Conservation (phyloP, 2,113 vertebrate species). For the Salvelinus alpinus region DNA sequence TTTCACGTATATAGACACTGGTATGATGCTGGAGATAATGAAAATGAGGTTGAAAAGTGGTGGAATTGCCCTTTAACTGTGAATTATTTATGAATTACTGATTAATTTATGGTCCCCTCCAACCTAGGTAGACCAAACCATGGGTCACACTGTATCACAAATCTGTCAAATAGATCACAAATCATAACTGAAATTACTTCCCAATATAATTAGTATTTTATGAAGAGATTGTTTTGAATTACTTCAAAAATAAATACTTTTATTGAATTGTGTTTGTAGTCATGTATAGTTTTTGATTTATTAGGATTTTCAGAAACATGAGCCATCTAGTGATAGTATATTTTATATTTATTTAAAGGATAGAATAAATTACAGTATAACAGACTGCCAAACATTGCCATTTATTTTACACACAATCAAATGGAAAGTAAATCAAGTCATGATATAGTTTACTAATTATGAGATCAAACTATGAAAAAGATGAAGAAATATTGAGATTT, state of each 20-base stretch:
- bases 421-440: constrained; percentile 6
- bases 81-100: constrained; percentile 41
- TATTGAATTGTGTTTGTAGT: neutral
- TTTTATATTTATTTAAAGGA: constrained; percentile 37
- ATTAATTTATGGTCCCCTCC: constrained; percentile 38
- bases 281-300: neutral
- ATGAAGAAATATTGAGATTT: too few relatives aligned
- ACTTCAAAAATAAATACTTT: constrained; percentile 14
- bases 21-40: too few relatives aligned
- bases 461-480: too few relatives aligned
- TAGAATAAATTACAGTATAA: constrained; percentile 23
- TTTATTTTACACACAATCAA: constrained; percentile 44
- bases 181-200: constrained; percentile 6
- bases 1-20: too few relatives aligned
- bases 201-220: neutral
- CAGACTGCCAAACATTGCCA: neutral
- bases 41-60: too few relatives aligned
- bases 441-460: constrained; percentile 8
- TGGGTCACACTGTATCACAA: constrained; percentile 22
- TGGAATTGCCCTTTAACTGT: neutral
- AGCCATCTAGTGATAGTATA: neutral
- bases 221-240: constrained; percentile 11
- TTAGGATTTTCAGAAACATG: too few relatives aligned
- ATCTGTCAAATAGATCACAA: constrained; percentile 24
- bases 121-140: constrained; percentile 22